Conservation (phyloP, 2,797 vertebrate genomes). For the Macropodus opercularis region DNA sequence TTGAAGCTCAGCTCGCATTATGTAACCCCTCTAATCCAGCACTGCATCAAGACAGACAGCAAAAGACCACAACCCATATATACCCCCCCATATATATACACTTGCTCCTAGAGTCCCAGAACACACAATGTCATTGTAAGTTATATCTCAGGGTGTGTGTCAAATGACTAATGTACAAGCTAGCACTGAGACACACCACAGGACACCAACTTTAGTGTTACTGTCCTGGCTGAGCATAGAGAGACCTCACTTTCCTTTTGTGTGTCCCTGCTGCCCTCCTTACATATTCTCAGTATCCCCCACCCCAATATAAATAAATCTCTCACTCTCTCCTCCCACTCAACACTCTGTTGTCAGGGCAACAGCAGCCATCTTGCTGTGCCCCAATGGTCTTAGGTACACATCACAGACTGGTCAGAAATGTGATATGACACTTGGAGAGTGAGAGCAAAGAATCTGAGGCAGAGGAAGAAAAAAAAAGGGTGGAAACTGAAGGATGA, state of each 20-base stretch:
- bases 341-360: slow-evolving; percentile 73
- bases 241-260: slow-evolving; percentile 6
- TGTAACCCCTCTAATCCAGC: slow-evolving; percentile 82
- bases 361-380: slow-evolving; percentile 78
- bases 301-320: slow-evolving; percentile 37
- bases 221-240: slow-evolving; percentile 6
- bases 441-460: slow-evolving; percentile 22
- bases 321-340: slow-evolving; percentile 37
- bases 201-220: background rate
- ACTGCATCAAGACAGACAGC: slow-evolving; percentile 73
- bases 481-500: slow-evolving; percentile 18
- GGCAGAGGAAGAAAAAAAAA: slow-evolving; percentile 2
- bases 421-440: slow-evolving; percentile 72
- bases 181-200: background rate
- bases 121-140: slow-evolving; percentile 4
- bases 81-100: slow-evolving; percentile 19
- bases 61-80: slow-evolving; percentile 74
- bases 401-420: slow-evolving; percentile 73
- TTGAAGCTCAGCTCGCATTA: slow-evolving; percentile 80
- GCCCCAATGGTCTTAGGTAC: slow-evolving; percentile 73
- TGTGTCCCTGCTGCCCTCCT: slow-evolving; percentile 37
- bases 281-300: slow-evolving; percentile 39
- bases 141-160: slow-evolving; percentile 13
- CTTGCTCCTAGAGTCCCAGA: background rate
- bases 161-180: background rate